Base-by-base conservation (phyloP, 2,113 vertebrate species). In the Aptenodytes forsteri region DNA sequence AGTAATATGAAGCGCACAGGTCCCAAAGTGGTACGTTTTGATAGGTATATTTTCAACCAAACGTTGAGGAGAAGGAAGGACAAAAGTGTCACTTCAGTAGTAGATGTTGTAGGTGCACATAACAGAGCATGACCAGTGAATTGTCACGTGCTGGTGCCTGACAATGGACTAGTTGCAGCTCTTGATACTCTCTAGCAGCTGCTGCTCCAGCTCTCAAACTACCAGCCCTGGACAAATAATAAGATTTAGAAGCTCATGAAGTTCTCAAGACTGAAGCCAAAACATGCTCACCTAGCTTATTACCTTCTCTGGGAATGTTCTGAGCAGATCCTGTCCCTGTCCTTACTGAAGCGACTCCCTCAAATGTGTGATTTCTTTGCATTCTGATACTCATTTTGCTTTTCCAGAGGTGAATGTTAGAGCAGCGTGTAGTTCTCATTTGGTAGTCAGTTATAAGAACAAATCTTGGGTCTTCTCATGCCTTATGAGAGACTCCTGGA, bases 71-170 rank as follows among this genome's bases (percentile, higher is more conserved):
- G 64, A 76, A 79, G 71, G 64, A 61, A 70, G 44, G 56, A 36
- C n/a, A 11, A 4, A 25, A 54, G 69, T 38, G n/a, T 26, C 9
- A 3, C 34, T 84, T 47, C 27, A 47, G 54, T 11, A 22, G n/a
- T 7, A 61, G 72, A 22, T 32, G 58, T 2, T 49, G 47, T 15
- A 32, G 13, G 18, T 52, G 23, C 29, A 17, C 0, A 0, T 11
- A 23, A 11, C 15, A 46, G 44, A 47, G 27, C 10, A 5, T 3
- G 10, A 9, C 27, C 27, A 34, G 56, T n/a, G 58, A 83, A 13
- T 54, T 26, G 6, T 50, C 58, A 54, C 1, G 2, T 58, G 2
- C 15, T 49, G 20, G 5, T 56, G 42, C 42, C 62, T 49, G 27
- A 14, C 23, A 32, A 70, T 6, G 40, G 34, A 3, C 44, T 19